Base-by-base conservation (phyloP, 2,888 invertebrate species). In the Lepeophtheirus nordmannii region DNA sequence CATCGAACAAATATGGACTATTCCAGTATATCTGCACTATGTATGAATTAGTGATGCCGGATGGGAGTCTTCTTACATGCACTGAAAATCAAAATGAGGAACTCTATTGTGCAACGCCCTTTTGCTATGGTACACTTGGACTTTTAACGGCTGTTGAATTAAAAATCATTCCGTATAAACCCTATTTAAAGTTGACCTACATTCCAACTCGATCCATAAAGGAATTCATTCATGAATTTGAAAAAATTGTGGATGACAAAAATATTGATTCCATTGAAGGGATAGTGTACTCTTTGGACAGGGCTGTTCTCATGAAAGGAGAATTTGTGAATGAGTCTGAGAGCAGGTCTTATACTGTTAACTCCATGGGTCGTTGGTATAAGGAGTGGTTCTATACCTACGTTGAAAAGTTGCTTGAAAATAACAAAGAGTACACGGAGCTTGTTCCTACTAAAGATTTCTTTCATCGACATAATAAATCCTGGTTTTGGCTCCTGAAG, bases 71-170 rank as follows among this genome's bases (percentile, higher is more conserved):
- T 1, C 80, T 85, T 14, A 83, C 77, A 58, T 87, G 87, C 71
- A 82, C 82, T 62, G 81, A 83, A 82, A 80, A 82, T 17, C 81
- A 84, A 68, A 83, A 86, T 71, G 74, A 83, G 1, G 86, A 87
- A 69, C 74, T 89, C 57, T 89, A 82, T 75, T 85, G 85, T 73
- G 79, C 86, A 1, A 79, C 87, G 5, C 88, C 88, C 0, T 88
- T 87, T 87, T 87, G 87, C 0, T 85, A 88, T 73, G 89, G 89
- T 5, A 87, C 87, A 0, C 76, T 89, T 10, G 88, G 88, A 20
- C 86, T 89, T 73, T 77, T 89, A 22, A 85, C 86, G 0, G 83
- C 86, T 0, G 86, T 82, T 0, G 83, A 84, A 71, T 81, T 89
- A 58, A 80, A 81, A 75, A 80, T 89, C 23, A 79, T 87, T 62